A percentile compares a stretch with the other conserved stretches of the same genome.
Evolutionary conservation across 2,797 vertebrate genomes (phyloP).

Genomic region (Eutrigla gurnardus): DNA sequence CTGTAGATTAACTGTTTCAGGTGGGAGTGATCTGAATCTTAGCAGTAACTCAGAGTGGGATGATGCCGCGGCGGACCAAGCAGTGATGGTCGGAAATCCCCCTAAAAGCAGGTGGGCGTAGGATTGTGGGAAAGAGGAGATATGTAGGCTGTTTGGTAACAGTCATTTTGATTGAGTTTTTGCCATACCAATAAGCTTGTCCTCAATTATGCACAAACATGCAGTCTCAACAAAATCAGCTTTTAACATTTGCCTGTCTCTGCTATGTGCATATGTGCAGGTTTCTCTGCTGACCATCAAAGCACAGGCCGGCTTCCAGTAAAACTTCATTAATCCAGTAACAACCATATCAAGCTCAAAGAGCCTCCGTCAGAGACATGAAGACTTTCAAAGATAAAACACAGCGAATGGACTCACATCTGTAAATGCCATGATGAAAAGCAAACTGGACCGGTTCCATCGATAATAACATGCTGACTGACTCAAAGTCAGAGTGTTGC

Average conservation of each 20-base stretch:
- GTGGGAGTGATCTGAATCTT: constrained; percentile 15
- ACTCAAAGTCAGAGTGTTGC: constrained; percentile 14
- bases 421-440: constrained; percentile 35
- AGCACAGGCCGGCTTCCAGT: constrained; percentile 19
- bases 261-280: neutral
- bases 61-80: neutral
- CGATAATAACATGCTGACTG: constrained; percentile 24
- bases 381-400: constrained; percentile 42
- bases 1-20: constrained; percentile 13
- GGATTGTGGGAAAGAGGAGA: constrained; percentile 4
- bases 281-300: constrained; percentile 28
- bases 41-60: constrained; percentile 2
- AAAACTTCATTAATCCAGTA: constrained; percentile 27
- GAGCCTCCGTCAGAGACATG: constrained; percentile 11
- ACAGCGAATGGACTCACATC: constrained; percentile 18
- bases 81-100: constrained; percentile 10
- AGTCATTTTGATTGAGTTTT: neutral
- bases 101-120: neutral
- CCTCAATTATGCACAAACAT: neutral
- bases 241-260: neutral
- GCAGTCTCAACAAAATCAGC: neutral
- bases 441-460: constrained; percentile 7
- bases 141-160: neutral
- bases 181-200: neutral
- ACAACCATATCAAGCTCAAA: constrained; percentile 5